Percentiles rank a stretch among this genome's conserved stretches.
phyloP scores from a whole-genome alignment of 2,113 vertebrate species.

The Psettodes erumei region DNA sequence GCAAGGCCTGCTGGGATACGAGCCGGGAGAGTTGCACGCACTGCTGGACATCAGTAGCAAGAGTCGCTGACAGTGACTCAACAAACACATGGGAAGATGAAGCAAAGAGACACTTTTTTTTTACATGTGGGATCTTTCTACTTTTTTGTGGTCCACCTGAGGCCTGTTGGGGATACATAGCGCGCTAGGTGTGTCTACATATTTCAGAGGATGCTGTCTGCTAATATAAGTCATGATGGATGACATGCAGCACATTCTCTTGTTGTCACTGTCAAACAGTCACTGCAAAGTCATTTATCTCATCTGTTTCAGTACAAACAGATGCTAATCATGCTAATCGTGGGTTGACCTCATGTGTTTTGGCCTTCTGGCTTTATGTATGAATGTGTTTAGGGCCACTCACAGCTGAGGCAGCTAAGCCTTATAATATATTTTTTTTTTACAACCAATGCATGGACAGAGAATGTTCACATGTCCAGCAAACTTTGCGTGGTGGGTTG shows the following conservation, averaged over 20 bases:
- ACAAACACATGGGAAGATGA: background rate
- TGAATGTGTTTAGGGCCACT: too few relatives aligned
- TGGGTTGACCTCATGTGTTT: too few relatives aligned
- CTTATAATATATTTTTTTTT: too few relatives aligned
- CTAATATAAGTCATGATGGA: background rate
- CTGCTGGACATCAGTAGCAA: slow-evolving; percentile 64
- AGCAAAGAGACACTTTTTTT: background rate
- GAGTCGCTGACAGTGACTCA: slow-evolving; percentile 12
- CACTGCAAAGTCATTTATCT: background rate
- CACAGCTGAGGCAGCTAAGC: background rate
- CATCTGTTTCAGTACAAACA: background rate
- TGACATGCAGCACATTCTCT: slow-evolving; percentile 12
- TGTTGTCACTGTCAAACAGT: slow-evolving; percentile 5
- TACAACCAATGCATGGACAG: too few relatives aligned
- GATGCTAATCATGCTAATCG: too few relatives aligned
- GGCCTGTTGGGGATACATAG: background rate
- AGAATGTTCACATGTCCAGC: too few relatives aligned
- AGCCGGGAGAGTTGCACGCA: slow-evolving; percentile 74
- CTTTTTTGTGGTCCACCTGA: background rate
- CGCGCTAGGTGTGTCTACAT: background rate
- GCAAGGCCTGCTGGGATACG: slow-evolving; percentile 80
- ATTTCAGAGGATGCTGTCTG: background rate
- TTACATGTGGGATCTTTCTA: background rate
- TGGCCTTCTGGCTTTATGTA: too few relatives aligned
- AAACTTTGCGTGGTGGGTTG: too few relatives aligned